Percentiles rank a stretch among this genome's conserved stretches.
Conservation (phyloP, 2,113 vertebrate genomes). For the Pao palembangensis region DNA sequence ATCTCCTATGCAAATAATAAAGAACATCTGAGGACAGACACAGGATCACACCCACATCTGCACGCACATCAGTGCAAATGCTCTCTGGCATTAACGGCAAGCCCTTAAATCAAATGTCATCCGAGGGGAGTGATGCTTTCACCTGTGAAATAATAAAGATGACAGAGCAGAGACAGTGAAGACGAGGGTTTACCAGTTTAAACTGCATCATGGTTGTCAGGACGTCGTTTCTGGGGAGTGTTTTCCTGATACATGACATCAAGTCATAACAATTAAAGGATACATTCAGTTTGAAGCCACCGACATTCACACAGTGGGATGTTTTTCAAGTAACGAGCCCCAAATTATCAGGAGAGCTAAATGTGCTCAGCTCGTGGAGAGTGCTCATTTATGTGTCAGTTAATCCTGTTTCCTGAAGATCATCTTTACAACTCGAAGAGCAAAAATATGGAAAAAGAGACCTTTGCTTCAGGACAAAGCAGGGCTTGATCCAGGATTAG, state of each 20-base stretch:
- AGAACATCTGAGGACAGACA: conserved; percentile 48
- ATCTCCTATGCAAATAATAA: conserved; percentile 23
- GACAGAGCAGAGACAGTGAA: neutral
- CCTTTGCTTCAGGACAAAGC: conserved; percentile 52
- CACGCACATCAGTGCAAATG: conserved; percentile 22
- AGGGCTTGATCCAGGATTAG: conserved; percentile 58
- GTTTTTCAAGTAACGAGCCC: neutral
- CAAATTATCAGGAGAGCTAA: neutral
- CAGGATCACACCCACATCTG: conserved; percentile 17
- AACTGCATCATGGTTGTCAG: neutral
- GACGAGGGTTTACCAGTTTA: too few relatives aligned
- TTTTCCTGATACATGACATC: conserved; percentile 10
- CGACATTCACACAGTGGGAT: neutral
- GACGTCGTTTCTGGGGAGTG: neutral
- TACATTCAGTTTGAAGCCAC: conserved; percentile 3
- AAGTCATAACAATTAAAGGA: conserved; percentile 16
- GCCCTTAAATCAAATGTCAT: conserved; percentile 2
- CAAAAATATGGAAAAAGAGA: conserved; percentile 46
- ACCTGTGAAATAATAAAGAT: conserved; percentile 10
- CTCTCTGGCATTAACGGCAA: conserved; percentile 28
- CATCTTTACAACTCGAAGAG: conserved; percentile 43
- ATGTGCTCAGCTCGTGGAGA: neutral
- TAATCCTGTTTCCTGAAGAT: conserved; percentile 42
- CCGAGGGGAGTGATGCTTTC: conserved; percentile 4
- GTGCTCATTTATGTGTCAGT: conserved; percentile 27